A percentile compares a stretch with the other conserved stretches of the same genome.
phyloP scores from a whole-genome alignment of 2,113 vertebrate species.

The Myrmophylax atrothorax region DNA sequence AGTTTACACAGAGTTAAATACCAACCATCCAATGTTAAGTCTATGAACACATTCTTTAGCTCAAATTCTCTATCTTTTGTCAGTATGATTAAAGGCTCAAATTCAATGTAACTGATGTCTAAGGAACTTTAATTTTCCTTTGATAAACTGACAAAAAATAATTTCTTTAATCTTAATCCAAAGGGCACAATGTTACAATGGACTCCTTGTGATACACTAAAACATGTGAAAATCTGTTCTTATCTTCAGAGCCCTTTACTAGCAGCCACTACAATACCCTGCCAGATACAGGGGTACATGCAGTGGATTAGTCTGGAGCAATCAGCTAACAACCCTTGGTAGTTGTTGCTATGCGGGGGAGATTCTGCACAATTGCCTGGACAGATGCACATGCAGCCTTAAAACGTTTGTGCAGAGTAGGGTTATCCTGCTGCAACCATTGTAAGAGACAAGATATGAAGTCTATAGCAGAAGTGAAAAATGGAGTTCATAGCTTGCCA shows the following conservation, averaged over 20 bases:
- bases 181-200: constrained; percentile 57
- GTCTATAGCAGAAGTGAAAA: not conserved
- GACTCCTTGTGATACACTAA: constrained; percentile 57
- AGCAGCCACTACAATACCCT: constrained; percentile 10
- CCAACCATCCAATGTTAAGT: not conserved
- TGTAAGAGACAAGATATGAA: not conserved
- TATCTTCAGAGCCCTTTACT: constrained; percentile 47
- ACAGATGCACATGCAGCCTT: not conserved
- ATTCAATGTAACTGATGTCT: constrained; percentile 60
- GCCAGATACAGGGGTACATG: not conserved
- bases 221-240: constrained; percentile 60
- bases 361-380: not conserved
- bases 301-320: not conserved
- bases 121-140: constrained; percentile 69
- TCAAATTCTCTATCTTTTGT: constrained; percentile 65
- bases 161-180: constrained; percentile 75
- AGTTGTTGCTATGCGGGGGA: not conserved
- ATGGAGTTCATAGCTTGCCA: not conserved
- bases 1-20: constrained; percentile 53
- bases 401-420: not conserved
- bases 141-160: constrained; percentile 65
- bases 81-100: constrained; percentile 73
- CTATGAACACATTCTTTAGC: constrained; percentile 12
- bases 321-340: not conserved
- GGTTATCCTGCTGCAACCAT: not conserved